Conservation (phyloP, 2,888 invertebrate species). For the Diploptera punctata region DNA sequence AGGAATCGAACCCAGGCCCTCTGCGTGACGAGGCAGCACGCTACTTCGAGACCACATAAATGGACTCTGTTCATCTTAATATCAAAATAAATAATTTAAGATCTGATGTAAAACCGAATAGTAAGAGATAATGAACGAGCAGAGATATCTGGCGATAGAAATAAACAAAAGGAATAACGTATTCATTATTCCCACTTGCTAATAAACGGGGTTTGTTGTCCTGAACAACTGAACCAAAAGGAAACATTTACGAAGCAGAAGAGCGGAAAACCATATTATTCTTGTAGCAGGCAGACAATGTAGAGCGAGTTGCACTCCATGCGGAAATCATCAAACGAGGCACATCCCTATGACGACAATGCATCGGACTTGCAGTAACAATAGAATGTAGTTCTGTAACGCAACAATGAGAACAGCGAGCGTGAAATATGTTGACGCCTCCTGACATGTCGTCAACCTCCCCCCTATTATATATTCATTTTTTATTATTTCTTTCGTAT, state of each 20-base stretch:
- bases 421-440: constrained; percentile 40
- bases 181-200: too few species aligned
- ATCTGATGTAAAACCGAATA: too few species aligned
- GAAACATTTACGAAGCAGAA: background rate
- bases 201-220: background rate
- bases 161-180: too few species aligned
- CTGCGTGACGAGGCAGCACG: too few species aligned
- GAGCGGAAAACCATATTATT: constrained; percentile 10
- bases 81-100: too few species aligned
- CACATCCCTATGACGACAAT: constrained; percentile 15
- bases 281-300: background rate
- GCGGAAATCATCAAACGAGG: constrained; percentile 29
- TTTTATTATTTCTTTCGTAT: background rate
- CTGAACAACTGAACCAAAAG: background rate
- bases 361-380: constrained; percentile 15
- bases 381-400: constrained; percentile 14
- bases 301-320: background rate
- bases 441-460: constrained; percentile 26
- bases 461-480: background rate
- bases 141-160: too few species aligned
- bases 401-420: constrained; percentile 27
- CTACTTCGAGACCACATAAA: too few species aligned
- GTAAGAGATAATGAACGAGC: too few species aligned
- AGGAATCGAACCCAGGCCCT: too few species aligned
- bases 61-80: too few species aligned